phyloP scores from a whole-genome alignment of 2,888 invertebrate species.

The Poecilobothrus nobilitatus region DNA sequence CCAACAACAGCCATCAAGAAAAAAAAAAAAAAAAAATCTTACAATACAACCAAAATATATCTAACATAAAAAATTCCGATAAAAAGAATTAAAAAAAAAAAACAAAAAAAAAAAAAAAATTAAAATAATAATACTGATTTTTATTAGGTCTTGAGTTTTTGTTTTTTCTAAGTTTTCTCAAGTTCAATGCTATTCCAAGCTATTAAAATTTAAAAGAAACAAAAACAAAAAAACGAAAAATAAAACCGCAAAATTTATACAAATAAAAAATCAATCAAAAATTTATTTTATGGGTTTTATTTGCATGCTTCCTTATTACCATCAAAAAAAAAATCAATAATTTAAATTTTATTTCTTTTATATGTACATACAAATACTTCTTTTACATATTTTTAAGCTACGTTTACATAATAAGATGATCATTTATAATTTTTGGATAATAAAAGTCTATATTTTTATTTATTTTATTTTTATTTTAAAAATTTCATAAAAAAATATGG shows the following conservation, averaged over 20 bases:
- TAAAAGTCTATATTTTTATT: too few relatives aligned
- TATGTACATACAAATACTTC: too few relatives aligned
- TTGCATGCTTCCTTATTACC: background rate
- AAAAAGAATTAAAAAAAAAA: background rate
- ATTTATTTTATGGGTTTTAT: background rate
- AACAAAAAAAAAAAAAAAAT: background rate
- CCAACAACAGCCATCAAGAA: background rate
- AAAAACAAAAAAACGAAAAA: background rate
- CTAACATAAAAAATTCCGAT: background rate
- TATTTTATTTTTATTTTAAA: too few relatives aligned
- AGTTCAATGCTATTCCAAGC: background rate
- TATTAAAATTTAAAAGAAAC: background rate
- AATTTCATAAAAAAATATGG: too few relatives aligned
- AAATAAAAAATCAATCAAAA: slow-evolving; percentile 5
- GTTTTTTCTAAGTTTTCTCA: background rate
- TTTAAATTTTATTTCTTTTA: too few relatives aligned
- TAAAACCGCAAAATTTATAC: background rate
- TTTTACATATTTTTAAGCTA: too few relatives aligned
- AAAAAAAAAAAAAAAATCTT: background rate
- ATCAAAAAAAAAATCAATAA: background rate
- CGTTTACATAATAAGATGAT: too few relatives aligned
- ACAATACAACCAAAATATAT: background rate
- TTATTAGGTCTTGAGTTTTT: too few relatives aligned
- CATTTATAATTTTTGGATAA: too few relatives aligned
- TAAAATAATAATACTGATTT: background rate